Percentiles rank a stretch among this genome's conserved stretches.
Evolutionary conservation across 2,113 vertebrate genomes (phyloP).

Genomic region (Octodon degus): DNA sequence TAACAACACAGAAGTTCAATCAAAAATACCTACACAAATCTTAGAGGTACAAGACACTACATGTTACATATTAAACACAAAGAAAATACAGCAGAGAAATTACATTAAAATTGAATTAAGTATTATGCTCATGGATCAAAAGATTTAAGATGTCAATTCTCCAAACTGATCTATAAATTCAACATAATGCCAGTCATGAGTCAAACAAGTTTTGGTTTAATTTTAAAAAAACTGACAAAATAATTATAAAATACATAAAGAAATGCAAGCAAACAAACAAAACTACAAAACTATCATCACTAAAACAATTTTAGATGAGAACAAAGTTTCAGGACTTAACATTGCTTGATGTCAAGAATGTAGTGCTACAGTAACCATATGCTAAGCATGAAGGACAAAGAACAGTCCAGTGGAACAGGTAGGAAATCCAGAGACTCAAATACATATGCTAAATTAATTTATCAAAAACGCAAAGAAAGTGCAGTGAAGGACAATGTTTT

Average conservation of each 20-base stretch:
- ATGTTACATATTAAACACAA: background rate
- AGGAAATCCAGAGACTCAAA: background rate
- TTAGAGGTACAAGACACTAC: background rate
- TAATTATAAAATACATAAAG: background rate
- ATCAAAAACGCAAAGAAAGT: constrained; percentile 34
- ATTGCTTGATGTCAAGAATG: background rate
- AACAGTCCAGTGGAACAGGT: background rate
- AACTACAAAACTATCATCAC: background rate
- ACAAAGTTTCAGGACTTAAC: background rate
- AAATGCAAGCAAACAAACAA: background rate
- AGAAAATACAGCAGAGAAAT: background rate
- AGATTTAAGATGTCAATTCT: constrained; percentile 12
- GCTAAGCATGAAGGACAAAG: background rate
- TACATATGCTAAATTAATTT: background rate
- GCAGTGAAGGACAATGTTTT: background rate
- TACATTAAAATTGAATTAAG: constrained; percentile 19
- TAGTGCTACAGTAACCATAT: background rate
- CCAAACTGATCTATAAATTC: background rate
- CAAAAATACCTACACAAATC: constrained; percentile 25
- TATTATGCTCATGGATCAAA: constrained; percentile 9
- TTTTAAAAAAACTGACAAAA: background rate
- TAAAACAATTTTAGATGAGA: constrained; percentile 24
- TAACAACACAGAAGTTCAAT: constrained; percentile 40
- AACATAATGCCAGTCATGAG: constrained; percentile 6
- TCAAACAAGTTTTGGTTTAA: background rate